These are phyloP conservation scores for Camptogramma bilineatum DNA, from an alignment of 2,888 invertebrate genomes.

Conservation along the genomic window DNA sequence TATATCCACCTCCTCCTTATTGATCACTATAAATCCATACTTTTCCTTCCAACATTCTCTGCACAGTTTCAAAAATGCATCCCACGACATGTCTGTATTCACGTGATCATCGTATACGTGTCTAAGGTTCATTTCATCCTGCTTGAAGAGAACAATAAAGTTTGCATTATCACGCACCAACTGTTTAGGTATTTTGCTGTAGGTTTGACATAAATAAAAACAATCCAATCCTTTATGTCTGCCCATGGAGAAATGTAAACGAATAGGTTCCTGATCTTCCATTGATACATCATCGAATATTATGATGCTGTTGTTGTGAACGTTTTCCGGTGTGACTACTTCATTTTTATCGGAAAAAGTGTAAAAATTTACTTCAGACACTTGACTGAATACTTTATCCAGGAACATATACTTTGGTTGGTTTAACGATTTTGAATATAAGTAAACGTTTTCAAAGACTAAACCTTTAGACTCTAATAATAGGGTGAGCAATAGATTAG, in stretches of 20 bases:
- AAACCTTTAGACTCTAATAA: conserved; percentile 30
- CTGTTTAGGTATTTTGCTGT: conserved; percentile 51
- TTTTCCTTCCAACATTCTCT: conserved; percentile 14
- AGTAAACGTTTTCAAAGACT: conserved; percentile 29
- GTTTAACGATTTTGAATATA: conserved; percentile 31
- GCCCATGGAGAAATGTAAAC: conserved; percentile 25
- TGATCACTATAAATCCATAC: conserved; percentile 22
- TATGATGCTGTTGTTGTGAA: conserved; percentile 23
- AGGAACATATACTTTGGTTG: conserved; percentile 29
- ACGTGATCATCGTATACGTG: conserved; percentile 51
- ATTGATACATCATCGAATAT: conserved; percentile 40
- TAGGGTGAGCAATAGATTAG: conserved; percentile 38
- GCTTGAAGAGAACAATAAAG: conserved; percentile 47
- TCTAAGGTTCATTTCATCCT: conserved; percentile 49
- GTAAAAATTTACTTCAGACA: conserved; percentile 15
- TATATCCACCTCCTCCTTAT: conserved; percentile 22
- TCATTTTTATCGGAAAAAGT: conserved; percentile 5
- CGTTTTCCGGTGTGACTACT: conserved; percentile 21
- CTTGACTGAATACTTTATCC: conserved; percentile 7
- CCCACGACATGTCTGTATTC: conserved; percentile 44
- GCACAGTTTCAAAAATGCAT: conserved; percentile 39
- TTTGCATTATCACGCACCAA: conserved; percentile 36
- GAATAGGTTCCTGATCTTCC: conserved; percentile 34
- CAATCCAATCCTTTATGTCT: conserved; percentile 40
- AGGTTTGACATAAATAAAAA: conserved; percentile 48